Evolutionary conservation across 2,797 vertebrate species (phyloP).

Genomic region (Crypturellus tataupa): DNA sequence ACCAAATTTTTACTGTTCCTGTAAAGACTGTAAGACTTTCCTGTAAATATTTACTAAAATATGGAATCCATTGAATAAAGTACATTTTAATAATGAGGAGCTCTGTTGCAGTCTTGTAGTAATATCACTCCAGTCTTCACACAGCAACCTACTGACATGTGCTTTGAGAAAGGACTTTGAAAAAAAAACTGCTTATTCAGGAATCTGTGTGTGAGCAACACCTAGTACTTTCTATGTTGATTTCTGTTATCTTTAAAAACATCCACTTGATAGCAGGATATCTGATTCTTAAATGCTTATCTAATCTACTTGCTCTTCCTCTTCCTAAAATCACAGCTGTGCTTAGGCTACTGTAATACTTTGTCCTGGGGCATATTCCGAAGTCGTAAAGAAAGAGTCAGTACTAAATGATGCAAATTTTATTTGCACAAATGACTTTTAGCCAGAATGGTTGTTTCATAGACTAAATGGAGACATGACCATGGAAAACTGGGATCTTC

Average conservation of each 20-base stretch:
- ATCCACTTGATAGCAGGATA: conserved; percentile 55
- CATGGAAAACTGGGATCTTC: neutral
- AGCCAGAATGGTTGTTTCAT: neutral
- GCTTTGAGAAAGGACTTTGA: neutral
- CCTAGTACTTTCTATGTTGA: neutral
- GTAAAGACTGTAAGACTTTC: neutral
- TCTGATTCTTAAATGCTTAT: conserved; percentile 69
- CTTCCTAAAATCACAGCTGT: conserved; percentile 67
- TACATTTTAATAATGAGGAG: neutral
- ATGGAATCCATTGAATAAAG: neutral
- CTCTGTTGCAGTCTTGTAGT: neutral
- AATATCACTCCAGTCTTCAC: neutral
- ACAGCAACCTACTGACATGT: neutral
- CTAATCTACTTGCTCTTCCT: conserved; percentile 70
- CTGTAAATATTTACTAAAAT: neutral
- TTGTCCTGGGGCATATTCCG: conserved; percentile 43
- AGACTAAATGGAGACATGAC: neutral
- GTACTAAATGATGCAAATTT: neutral
- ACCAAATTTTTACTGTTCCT: neutral
- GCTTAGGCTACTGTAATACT: conserved; percentile 42
- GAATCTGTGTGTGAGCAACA: neutral
- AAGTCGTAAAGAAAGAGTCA: conserved; percentile 11
- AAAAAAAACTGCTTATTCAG: neutral
- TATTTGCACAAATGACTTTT: neutral
- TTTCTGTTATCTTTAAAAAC: conserved; percentile 61